These are phyloP conservation scores for Polia nebulosa DNA, from an alignment of 2,888 invertebrate genomes.

Conservation along the genomic window DNA sequence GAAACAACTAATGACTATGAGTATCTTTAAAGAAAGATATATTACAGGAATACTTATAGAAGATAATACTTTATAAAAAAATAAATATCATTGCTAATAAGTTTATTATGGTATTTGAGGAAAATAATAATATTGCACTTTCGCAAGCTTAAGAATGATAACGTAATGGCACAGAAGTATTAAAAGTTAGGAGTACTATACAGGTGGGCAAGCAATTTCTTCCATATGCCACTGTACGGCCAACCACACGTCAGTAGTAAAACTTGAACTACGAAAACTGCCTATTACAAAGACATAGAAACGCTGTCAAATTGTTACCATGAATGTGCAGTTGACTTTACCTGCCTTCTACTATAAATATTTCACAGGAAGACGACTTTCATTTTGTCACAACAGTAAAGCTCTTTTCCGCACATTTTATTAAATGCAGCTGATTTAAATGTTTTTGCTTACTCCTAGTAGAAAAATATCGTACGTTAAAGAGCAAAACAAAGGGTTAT, in stretches of 20 bases:
- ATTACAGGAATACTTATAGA: constrained; percentile 49
- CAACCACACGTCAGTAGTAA: constrained; percentile 12
- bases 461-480: constrained; percentile 33
- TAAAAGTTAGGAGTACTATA: constrained; percentile 64
- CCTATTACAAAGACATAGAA: background rate
- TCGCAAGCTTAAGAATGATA: constrained; percentile 34
- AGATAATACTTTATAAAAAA: constrained; percentile 59
- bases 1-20: constrained; percentile 59
- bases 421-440: constrained; percentile 25
- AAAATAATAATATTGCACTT: constrained; percentile 66
- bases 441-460: constrained; percentile 1
- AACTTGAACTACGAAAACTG: background rate
- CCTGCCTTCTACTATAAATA: constrained; percentile 66
- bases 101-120: constrained; percentile 29
- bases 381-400: constrained; percentile 50
- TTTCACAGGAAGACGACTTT: constrained; percentile 80
- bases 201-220: constrained; percentile 80
- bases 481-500: background rate
- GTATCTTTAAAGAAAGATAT: constrained; percentile 55
- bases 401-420: constrained; percentile 33
- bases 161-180: constrained; percentile 80
- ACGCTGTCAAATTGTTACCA: constrained; percentile 3
- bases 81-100: constrained; percentile 70
- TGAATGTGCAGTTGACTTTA: constrained; percentile 31
- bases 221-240: constrained; percentile 59